Evolutionary conservation across 1,140 invertebrate genomes (phyloP).

Genomic region (Eubasilissa regina): DNA sequence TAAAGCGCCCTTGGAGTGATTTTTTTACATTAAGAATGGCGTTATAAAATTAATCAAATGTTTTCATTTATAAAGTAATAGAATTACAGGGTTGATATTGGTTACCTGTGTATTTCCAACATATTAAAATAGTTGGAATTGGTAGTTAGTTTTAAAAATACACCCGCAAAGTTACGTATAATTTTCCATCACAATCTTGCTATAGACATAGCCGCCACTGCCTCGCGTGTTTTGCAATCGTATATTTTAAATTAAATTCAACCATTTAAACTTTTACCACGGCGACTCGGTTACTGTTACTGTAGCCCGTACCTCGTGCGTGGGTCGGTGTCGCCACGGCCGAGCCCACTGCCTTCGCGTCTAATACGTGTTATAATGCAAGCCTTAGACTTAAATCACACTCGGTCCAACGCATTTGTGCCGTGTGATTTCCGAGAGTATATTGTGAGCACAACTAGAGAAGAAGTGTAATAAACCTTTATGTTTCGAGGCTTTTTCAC

Average conservation of each 20-base stretch:
- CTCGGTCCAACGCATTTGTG: conserved; percentile 29
- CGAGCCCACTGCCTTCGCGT: conserved; percentile 3
- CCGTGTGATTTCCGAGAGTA: neutral
- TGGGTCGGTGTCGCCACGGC: neutral
- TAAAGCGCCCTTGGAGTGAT: too few relatives aligned
- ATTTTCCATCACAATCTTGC: conserved; percentile 46
- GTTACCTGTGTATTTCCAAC: too few relatives aligned
- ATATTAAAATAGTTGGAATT: too few relatives aligned
- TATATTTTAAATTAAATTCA: conserved; percentile 56
- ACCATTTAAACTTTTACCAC: conserved; percentile 48
- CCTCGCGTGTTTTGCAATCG: conserved; percentile 52
- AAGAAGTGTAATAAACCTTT: neutral
- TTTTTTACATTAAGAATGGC: too few relatives aligned
- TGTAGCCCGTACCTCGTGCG: neutral
- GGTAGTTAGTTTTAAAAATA: too few relatives aligned
- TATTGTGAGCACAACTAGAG: neutral
- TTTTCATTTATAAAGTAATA: too few relatives aligned
- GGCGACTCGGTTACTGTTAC: conserved; percentile 6
- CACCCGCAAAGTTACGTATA: neutral
- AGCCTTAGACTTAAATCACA: conserved; percentile 31
- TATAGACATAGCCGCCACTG: conserved; percentile 30
- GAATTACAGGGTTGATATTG: too few relatives aligned
- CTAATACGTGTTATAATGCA: conserved; percentile 41
- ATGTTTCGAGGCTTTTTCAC: too few relatives aligned
- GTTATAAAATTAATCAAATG: too few relatives aligned